Conservation (phyloP, 1,140 invertebrate species). For the Hycleus phaleratus region DNA sequence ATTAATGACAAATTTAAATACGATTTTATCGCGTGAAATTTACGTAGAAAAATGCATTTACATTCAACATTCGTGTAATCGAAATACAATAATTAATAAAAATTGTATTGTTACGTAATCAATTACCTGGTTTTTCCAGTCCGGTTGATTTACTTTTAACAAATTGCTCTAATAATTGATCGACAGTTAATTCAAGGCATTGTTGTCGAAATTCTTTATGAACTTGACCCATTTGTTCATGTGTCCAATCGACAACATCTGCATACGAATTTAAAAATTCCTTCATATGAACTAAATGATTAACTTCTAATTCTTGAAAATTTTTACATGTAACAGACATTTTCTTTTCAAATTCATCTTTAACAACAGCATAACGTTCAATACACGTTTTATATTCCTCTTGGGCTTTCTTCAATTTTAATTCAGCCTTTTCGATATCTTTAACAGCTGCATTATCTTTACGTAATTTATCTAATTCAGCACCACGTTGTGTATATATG, state of each 20-base stretch:
- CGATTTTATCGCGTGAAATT: too few species aligned
- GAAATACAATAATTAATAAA: too few species aligned
- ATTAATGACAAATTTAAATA: too few species aligned
- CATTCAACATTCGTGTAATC: too few species aligned
- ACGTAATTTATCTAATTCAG: slow-evolving; percentile 79
- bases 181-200: slow-evolving; percentile 84
- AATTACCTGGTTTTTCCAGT: slow-evolving; percentile 77
- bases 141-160: slow-evolving; percentile 85
- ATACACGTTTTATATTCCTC: slow-evolving; percentile 86
- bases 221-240: slow-evolving; percentile 81
- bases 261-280: slow-evolving; percentile 87
- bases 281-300: slow-evolving; percentile 90
- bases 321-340: slow-evolving; percentile 91
- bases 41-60: too few species aligned
- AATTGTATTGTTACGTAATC: neutral
- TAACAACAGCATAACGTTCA: slow-evolving; percentile 80
- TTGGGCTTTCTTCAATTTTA: slow-evolving; percentile 85
- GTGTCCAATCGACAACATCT: slow-evolving; percentile 79
- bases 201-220: slow-evolving; percentile 85
- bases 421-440: slow-evolving; percentile 88
- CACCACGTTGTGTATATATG: slow-evolving; percentile 70
- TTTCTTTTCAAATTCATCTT: slow-evolving; percentile 90
- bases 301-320: slow-evolving; percentile 90
- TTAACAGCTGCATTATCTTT: slow-evolving; percentile 86
- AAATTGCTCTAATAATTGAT: slow-evolving; percentile 85